Evolutionary conservation across 2,113 vertebrate genomes (phyloP), one percentile per base, ranked within the genome.

Genomic region (Chaetodon auriga): DNA sequence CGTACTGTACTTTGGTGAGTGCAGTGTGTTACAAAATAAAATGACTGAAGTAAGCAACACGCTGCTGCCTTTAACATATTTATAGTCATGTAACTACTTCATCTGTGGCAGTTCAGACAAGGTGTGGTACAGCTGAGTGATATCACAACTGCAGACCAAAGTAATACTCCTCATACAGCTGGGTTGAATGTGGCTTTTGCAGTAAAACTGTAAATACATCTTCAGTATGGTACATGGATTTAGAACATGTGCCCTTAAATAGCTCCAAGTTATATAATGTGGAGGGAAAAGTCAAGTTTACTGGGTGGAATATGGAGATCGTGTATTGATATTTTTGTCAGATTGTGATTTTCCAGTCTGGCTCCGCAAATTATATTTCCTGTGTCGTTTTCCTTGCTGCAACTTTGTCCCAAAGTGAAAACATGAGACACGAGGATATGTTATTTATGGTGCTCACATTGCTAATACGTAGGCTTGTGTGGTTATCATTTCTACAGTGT

Each of bases 401-500:
- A 49, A 38, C 35, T 68, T 55, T 45, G 13, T 54, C 21, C n/a
- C 30, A 43, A 53, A 54, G 30, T 64, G 36, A 65, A 77, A 82
- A 63, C 25, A 71, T 0, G 19, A 76, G 49, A 66, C 54, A 60
- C 0, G 23, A 66, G 25, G 45, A 86, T 13, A 38, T 83, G 25
- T 43, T 61, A 61, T 87, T 73, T 70, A 55, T 23, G 53, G 38
- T 25, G 35, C 15, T 68, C 23, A 35, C 58, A 43, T 68, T 49
- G 23, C 60, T 87, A 63, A 81, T 25, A 45, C 36, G 6, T 48
- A 62, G 62, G 49, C 48, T 66, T 66, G 11, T 80, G 69, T 83
- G 43, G 75, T 83, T 75, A 7, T 82, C 9, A 51, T 41, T 43
- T 86, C 78, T 76, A 54, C 82, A 95, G 93, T 66, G 68, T 87